Base-by-base conservation (phyloP, 2,113 vertebrate species). In the Aptenodytes forsteri region DNA sequence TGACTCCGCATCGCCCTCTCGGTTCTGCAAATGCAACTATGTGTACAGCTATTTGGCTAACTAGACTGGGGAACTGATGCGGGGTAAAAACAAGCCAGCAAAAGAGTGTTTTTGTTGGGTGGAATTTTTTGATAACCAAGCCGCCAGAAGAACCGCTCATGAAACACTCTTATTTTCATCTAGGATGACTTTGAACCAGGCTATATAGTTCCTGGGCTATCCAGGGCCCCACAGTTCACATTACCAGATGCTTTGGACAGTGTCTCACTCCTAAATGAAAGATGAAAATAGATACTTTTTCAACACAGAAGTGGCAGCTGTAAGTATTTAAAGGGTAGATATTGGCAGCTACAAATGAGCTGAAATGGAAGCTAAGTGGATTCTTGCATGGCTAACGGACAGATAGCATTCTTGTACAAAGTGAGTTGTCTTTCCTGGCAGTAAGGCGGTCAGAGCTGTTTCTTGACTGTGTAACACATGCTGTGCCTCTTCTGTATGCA, bases 241-340 rank as follows among this genome's bases (percentile, higher is more conserved):
- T 67, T 92, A 73, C 83, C 90, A 95, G 84, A 95, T 89, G 78
- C 90, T 95, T 95, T 92, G 90, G 81, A 69, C 77, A 50, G 17
- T 72, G 62, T 85, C 86, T 96, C 71, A 36, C 36, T 89, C 66
- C n/a, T 80, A 76, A 88, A 47, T 64, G 89, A 89, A 83, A 92
- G 80, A 94, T 91, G 92, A 82, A 92, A 97, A 93, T 66, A 95
- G 87, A 94, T 90, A 83, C 52, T 46, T 94, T 80, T 92, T 52
- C 67, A 91, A 70, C 64, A 77, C 59, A 83, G 89, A 93, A 93
- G 76, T 85, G 92, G 92, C 81, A 93, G 93, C 89, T 93, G 40
- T 88, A 95, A 94, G 93, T 96, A 84, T 90, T 96, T 95, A 96
- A 89, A 93, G 87, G 46, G 61, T 92, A 97, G 92, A 93, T 90